These are phyloP conservation scores for Alethe castanea DNA, from an alignment of 2,113 vertebrate genomes.

Conservation along the genomic window DNA sequence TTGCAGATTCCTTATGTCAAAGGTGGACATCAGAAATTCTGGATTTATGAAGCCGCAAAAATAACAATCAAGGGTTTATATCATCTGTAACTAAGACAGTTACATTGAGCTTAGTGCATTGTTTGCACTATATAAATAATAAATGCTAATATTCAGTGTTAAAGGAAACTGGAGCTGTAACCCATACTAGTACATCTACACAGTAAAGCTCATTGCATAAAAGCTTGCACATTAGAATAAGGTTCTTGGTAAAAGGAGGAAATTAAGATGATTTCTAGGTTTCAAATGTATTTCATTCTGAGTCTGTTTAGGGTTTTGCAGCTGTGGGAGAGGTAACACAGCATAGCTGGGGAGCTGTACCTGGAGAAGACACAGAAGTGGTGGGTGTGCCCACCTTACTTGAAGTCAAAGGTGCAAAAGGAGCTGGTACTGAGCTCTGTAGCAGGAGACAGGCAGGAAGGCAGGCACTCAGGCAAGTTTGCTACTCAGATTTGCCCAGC, in stretches of 20 bases:
- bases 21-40: not conserved
- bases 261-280: not conserved
- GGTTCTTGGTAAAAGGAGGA: not conserved
- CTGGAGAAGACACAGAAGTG: not conserved
- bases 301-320: not conserved
- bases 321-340: not conserved
- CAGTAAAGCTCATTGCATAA: not conserved
- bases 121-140: not conserved
- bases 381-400: not conserved
- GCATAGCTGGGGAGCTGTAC: not conserved
- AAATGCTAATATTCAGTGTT: not conserved
- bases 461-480: not conserved
- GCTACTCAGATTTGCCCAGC: not conserved
- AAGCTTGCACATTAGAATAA: not conserved
- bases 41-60: not conserved
- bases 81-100: not conserved
- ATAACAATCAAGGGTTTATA: not conserved
- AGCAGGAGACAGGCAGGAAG: not conserved
- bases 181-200: not conserved
- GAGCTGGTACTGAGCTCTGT: rapidly evolving
- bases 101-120: not conserved
- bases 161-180: not conserved
- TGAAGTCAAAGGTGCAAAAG: not conserved
- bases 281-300: not conserved
- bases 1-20: not conserved